Percentiles rank a stretch among this genome's conserved stretches.
Evolutionary conservation across 2,113 vertebrate species (phyloP).

Genomic region (Scomber scombrus): DNA sequence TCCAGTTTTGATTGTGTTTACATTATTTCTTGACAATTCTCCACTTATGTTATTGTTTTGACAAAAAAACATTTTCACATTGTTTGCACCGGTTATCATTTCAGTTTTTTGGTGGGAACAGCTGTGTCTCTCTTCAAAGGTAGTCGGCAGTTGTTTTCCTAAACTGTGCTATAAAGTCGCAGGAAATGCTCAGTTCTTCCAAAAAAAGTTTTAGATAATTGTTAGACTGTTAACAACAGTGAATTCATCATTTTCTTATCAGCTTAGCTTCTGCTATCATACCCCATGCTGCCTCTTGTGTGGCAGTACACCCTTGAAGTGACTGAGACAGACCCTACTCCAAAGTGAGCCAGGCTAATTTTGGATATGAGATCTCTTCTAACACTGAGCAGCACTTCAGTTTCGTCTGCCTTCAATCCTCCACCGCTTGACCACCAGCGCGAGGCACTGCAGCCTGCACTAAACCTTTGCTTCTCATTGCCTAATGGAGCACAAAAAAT

Average conservation of each 20-base stretch:
- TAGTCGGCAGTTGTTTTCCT: constrained; percentile 24
- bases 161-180: constrained; percentile 9
- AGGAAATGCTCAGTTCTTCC: background rate
- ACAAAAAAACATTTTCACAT: constrained; percentile 29
- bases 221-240: constrained; percentile 19
- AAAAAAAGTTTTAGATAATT: constrained; percentile 21
- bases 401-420: constrained; percentile 60
- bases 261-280: constrained; percentile 16
- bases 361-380: constrained; percentile 61
- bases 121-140: constrained; percentile 35
- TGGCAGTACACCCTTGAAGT: constrained; percentile 42
- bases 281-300: constrained; percentile 31
- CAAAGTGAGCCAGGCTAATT: constrained; percentile 58
- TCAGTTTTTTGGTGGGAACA: constrained; percentile 45
- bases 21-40: constrained; percentile 11
- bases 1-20: constrained; percentile 9
- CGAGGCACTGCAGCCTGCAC: constrained; percentile 54
- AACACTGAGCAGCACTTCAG: constrained; percentile 62
- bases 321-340: constrained; percentile 36
- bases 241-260: constrained; percentile 39
- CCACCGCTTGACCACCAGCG: constrained; percentile 63
- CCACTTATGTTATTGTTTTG: constrained; percentile 28
- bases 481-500: constrained; percentile 79
- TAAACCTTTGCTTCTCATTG: constrained; percentile 74
- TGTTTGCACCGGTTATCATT: constrained; percentile 48